Base-by-base conservation (phyloP, 2,888 invertebrate genomes). In the Stenurella melanura region DNA sequence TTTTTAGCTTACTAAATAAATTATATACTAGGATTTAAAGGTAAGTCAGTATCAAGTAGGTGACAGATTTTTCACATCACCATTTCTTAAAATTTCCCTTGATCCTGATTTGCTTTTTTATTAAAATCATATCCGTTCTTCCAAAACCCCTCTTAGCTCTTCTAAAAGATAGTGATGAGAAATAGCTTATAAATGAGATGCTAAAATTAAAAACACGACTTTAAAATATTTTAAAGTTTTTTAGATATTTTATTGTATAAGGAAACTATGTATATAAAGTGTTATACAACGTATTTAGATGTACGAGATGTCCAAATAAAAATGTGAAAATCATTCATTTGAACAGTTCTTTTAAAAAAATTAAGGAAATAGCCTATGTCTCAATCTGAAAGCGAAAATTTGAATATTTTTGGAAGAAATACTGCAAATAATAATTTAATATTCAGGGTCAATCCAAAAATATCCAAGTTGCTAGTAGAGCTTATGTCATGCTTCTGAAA, bases 101-200 rank as follows among this genome's bases (percentile, higher is more conserved):
- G 67, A 67, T 67, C 21, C 54, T 67, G 67, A 15, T 54, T 57
- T 34, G 18, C 30, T 69, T 58, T 70, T 19, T 42, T 26, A 57
- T 38, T 64, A 12, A 64, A 78, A 76, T 71, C 75, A 77, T 75
- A 78, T 80, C 80, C 77, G 80, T 79, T 80, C 80, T 80, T 80
- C 80, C 80, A 80, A 70, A 70, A 77, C 10, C 57, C 64, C 74
- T 70, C 42, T 60, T 60, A 60, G 21, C 60, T 60, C 42, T 42
- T 70, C 19, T 60, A 50, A 38, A 70, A 60, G 18, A 21, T 38
- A 69, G 54, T 57, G 26, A 68, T 58, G 30, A 57, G 30, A 30
- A 26, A 30, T 70, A 70, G 60, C 11, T 19, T 17, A n/a, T 60
- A 58, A 60, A 58, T 15, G 21, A 69, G 18, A 58, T 58, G 57